Evolutionary conservation across 2,888 invertebrate genomes (phyloP), one percentile per base, ranked within the genome.

Genomic region (Dynastes hyllus): DNA sequence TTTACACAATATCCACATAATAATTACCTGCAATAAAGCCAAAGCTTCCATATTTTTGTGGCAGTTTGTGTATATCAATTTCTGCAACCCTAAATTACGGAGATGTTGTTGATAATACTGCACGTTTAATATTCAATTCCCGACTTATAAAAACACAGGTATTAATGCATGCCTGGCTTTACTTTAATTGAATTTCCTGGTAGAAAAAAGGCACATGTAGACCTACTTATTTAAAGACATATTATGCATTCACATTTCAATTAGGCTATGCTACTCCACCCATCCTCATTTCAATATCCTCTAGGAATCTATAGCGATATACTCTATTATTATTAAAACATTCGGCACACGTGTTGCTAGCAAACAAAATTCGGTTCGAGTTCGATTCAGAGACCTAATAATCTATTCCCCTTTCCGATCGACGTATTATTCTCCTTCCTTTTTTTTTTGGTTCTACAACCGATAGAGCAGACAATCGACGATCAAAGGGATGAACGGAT

Each of bases 401-500:
- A 65, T n/a, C 65, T 16, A 65, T 37, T 65, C 65, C 65, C 65
- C 37, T 65, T 40, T 5, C 22, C 22, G 22, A 29, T 13, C 65
- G 32, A 65, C 32, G 4, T 22, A 61, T 61, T 6, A 27, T 61
- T 11, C 61, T 51, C 8, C 55, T 22, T 55, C 55, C 27, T 58
- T 58, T 27, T 22, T 22, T 16, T 22, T 22, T 22, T 22, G 22
- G 22, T 22, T 22, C n/a, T 22, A 58, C 69, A 67, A 77, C 77
- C 79, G 79, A 81, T 79, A 81, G 75, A 73, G 79, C 78, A 55
- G 77, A 55, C 77, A 58, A 66, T 76, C 76, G 76, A 22, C 76
- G 76, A 65, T 76, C 76, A 53, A 37, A 51, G 40, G 22, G 63
- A n/a, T 61, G 73, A 16, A 51, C 29, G 73, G 13, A 37, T 61